These are phyloP conservation scores for Ctenoplectra terminalis DNA, from an alignment of 1,140 invertebrate species.

Conservation along the genomic window DNA sequence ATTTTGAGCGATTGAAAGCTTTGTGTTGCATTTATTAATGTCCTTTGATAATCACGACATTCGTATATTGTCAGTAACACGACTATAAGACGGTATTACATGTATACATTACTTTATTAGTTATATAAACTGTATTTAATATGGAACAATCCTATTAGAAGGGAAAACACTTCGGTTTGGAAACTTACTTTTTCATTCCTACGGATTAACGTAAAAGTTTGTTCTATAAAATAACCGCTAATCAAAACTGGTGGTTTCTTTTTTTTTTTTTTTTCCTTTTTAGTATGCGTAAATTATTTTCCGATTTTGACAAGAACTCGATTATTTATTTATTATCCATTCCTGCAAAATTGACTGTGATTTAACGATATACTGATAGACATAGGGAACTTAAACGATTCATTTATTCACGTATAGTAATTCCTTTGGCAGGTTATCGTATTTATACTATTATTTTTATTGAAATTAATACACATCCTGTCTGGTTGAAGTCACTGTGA, in stretches of 20 bases:
- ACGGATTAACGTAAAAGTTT: conserved; percentile 34
- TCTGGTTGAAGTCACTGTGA: conserved; percentile 60
- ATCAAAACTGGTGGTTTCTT: neutral
- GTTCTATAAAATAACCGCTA: conserved; percentile 7
- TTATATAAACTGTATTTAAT: conserved; percentile 29
- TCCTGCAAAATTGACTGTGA: conserved; percentile 76
- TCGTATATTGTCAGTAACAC: neutral
- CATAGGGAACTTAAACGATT: conserved; percentile 59
- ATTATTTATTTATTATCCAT: conserved; percentile 70
- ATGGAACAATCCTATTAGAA: conserved; percentile 16
- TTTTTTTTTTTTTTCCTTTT: conserved; percentile 1
- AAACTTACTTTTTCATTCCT: conserved; percentile 58
- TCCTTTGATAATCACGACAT: neutral
- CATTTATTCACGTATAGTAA: conserved; percentile 37
- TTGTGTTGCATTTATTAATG: conserved; percentile 22
- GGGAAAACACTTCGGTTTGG: conserved; percentile 51
- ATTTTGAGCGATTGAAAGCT: conserved; percentile 19
- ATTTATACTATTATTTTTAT: conserved; percentile 46
- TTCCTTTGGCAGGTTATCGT: conserved; percentile 33
- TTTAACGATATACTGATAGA: conserved; percentile 70
- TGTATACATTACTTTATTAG: conserved; percentile 11
- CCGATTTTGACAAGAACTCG: conserved; percentile 38
- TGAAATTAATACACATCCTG: conserved; percentile 47
- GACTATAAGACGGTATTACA: conserved; percentile 8
- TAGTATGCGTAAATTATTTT: conserved; percentile 42